These are phyloP conservation scores for Tympanuchus pallidicinctus DNA, from an alignment of 2,113 vertebrate species.

Conservation along the genomic window DNA sequence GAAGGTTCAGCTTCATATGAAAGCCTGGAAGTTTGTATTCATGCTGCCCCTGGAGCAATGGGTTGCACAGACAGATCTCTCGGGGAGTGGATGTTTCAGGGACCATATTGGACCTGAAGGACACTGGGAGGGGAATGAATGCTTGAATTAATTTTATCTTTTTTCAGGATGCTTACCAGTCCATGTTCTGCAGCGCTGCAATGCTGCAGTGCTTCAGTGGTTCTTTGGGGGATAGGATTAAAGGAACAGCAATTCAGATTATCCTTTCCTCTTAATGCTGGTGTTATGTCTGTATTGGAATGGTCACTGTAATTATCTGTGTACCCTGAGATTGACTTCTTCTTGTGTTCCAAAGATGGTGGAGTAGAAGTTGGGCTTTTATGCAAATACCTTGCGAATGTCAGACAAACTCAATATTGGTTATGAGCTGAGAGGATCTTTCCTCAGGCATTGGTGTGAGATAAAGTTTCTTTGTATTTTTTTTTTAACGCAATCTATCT, in stretches of 20 bases:
- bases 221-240: constrained; percentile 27
- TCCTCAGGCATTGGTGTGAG: background rate
- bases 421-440: background rate
- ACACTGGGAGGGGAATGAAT: background rate
- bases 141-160: background rate
- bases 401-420: background rate
- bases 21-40: background rate
- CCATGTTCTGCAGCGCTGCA: background rate
- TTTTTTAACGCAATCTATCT: background rate
- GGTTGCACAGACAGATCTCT: fast-evolving
- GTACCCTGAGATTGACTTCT: background rate
- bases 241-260: constrained; percentile 9
- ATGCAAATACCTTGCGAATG: background rate
- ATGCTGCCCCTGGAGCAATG: background rate
- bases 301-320: background rate
- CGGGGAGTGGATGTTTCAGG: background rate
- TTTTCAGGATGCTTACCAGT: background rate
- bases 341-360: background rate
- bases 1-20: background rate
- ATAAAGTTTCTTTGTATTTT: background rate
- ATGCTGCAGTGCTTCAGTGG: background rate
- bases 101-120: fast-evolving
- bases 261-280: constrained; percentile 22
- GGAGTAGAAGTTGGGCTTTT: background rate
- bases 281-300: background rate